Evolutionary conservation across 1,140 invertebrate species (phyloP).

Genomic region (Heliothis virescens): DNA sequence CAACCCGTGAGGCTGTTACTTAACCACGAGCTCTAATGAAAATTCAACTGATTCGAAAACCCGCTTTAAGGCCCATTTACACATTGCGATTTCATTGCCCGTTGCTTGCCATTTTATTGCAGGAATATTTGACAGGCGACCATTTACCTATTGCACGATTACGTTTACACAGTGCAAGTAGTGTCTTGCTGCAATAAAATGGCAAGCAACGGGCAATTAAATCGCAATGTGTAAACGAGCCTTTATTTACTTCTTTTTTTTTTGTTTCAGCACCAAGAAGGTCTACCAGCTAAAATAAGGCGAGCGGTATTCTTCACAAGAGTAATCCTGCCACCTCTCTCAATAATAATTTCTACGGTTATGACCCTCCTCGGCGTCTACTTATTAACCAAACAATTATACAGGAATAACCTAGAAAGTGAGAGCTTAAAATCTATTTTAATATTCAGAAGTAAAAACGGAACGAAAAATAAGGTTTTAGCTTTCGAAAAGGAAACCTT

Average conservation of each 20-base stretch:
- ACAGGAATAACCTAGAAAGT: slow-evolving; percentile 59
- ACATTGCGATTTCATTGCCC: too few species aligned
- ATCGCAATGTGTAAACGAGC: too few species aligned
- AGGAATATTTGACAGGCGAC: too few species aligned
- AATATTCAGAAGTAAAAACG: slow-evolving; percentile 67
- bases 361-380: slow-evolving; percentile 68
- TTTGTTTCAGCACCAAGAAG: slow-evolving; percentile 86
- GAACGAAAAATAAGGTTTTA: slow-evolving; percentile 70
- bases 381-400: slow-evolving; percentile 69
- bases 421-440: slow-evolving; percentile 61
- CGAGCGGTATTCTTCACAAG: slow-evolving; percentile 83
- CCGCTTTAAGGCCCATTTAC: too few species aligned
- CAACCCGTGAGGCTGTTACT: too few species aligned
- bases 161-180: too few species aligned
- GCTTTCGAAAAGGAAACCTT: slow-evolving; percentile 75
- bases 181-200: too few species aligned
- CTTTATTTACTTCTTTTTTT: slow-evolving; percentile 20
- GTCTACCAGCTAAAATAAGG: slow-evolving; percentile 86
- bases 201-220: too few species aligned
- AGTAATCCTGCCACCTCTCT: slow-evolving; percentile 81
- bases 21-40: too few species aligned
- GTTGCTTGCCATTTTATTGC: too few species aligned
- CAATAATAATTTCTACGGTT: slow-evolving; percentile 64
- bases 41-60: too few species aligned
- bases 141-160: too few species aligned